These are phyloP conservation scores for Phymastichus coffea DNA, from an alignment of 1,140 invertebrate species.

Conservation along the genomic window DNA sequence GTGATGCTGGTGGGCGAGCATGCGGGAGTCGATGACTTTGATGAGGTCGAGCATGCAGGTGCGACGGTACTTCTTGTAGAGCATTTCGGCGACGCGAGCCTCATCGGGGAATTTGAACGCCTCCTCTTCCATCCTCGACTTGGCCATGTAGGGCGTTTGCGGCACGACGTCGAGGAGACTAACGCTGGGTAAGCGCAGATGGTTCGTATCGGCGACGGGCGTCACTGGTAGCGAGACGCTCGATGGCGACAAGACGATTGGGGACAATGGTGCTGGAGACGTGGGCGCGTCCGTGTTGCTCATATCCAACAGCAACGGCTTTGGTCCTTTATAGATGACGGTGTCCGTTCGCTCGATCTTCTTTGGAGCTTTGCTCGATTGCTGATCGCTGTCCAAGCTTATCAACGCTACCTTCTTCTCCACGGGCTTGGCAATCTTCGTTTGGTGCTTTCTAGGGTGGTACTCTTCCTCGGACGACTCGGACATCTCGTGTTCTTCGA, in stretches of 20 bases:
- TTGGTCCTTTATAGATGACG: slow-evolving; percentile 45
- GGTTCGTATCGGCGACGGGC: neutral
- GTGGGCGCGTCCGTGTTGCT: neutral
- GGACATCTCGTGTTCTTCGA: neutral
- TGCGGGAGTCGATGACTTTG: slow-evolving; percentile 45
- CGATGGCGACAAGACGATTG: neutral
- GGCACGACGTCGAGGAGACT: slow-evolving; percentile 5
- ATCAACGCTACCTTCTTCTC: neutral
- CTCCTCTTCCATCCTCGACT: neutral
- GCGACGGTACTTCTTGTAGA: slow-evolving; percentile 33
- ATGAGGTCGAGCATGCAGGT: slow-evolving; percentile 49
- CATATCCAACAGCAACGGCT: slow-evolving; percentile 20
- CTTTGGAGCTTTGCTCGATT: slow-evolving; percentile 21
- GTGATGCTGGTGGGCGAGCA: slow-evolving; percentile 38
- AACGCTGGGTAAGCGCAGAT: slow-evolving; percentile 1
- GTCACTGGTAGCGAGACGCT: neutral
- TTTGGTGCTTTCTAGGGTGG: neutral
- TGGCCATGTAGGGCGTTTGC: slow-evolving; percentile 7
- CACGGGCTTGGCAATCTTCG: too few relatives aligned
- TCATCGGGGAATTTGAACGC: slow-evolving; percentile 4
- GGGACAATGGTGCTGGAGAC: slow-evolving; percentile 15
- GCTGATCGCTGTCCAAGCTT: neutral
- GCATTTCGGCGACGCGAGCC: slow-evolving; percentile 5
- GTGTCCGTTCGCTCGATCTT: slow-evolving; percentile 41
- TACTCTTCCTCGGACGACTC: slow-evolving; percentile 25